A percentile compares a stretch with the other conserved stretches of the same genome.
These are phyloP conservation scores for Nestor notabilis DNA, from an alignment of 2,113 vertebrate genomes.

Conservation along the genomic window DNA sequence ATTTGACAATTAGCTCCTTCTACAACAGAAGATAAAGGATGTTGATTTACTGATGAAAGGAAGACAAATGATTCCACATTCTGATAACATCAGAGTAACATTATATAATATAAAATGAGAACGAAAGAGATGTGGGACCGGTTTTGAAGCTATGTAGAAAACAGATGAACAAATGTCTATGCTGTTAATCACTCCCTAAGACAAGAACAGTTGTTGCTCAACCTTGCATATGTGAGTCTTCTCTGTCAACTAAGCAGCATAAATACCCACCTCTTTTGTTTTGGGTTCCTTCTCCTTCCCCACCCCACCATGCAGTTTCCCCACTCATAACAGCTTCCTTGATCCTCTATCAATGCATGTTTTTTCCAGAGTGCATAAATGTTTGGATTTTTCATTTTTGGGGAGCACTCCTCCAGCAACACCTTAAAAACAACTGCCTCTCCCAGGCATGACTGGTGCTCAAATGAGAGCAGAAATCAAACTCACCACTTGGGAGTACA, in stretches of 20 bases:
- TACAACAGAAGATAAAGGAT: background rate
- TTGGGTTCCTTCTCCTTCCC: background rate
- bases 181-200: background rate
- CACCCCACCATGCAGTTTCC: background rate
- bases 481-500: background rate
- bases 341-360: background rate
- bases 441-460: background rate
- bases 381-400: background rate
- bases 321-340: background rate
- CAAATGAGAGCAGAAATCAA: background rate
- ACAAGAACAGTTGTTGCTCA: background rate
- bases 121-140: background rate
- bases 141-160: background rate
- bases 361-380: background rate
- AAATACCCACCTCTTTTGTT: background rate
- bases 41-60: background rate
- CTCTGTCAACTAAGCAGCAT: background rate
- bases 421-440: background rate
- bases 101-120: background rate
- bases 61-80: background rate
- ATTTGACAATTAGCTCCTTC: background rate
- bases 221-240: rapidly evolving
- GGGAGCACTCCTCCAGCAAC: background rate
- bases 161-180: background rate
- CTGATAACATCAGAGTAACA: background rate